Evolutionary conservation across 1,140 invertebrate species (phyloP).

Genomic region (silkworm (Bombyx mori)): DNA sequence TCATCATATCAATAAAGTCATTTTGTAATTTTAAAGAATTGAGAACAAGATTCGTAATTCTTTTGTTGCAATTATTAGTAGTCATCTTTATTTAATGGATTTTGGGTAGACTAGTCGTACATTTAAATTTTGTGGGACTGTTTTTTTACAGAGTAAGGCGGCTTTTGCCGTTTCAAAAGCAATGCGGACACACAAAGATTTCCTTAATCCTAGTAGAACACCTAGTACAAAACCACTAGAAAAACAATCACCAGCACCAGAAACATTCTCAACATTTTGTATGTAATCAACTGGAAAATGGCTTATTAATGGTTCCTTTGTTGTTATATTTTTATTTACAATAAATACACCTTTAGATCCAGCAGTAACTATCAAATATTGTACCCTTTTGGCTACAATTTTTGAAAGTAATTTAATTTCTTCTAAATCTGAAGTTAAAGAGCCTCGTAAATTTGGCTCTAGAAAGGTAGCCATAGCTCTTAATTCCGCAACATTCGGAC

Average conservation of each 20-base stretch:
- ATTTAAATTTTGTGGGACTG: conserved; percentile 58
- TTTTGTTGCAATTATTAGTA: too few relatives aligned
- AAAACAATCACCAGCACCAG: conserved; percentile 78
- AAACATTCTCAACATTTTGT: conserved; percentile 72
- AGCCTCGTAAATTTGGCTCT: conserved; percentile 21
- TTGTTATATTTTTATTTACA: conserved; percentile 30
- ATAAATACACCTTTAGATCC: conserved; percentile 71
- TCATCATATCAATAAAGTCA: too few relatives aligned
- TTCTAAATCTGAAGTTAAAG: conserved; percentile 36
- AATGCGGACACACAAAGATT: conserved; percentile 68
- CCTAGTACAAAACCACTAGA: conserved; percentile 74
- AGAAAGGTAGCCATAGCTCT: conserved; percentile 65
- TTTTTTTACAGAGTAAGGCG: conserved; percentile 64
- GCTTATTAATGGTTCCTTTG: conserved; percentile 22
- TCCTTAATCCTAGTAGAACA: conserved; percentile 52
- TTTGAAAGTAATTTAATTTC: conserved; percentile 56
- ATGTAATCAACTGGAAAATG: conserved; percentile 64
- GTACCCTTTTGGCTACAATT: conserved; percentile 33
- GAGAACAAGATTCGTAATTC: too few relatives aligned
- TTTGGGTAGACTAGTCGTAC: not conserved
- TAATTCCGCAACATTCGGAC: conserved; percentile 83
- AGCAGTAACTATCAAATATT: conserved; percentile 69
- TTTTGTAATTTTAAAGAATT: too few relatives aligned
- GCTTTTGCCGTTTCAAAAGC: conserved; percentile 71
- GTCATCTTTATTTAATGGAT: too few relatives aligned